Evolutionary conservation across 1,140 invertebrate species (phyloP).

Genomic region (Danaus melanippus): DNA sequence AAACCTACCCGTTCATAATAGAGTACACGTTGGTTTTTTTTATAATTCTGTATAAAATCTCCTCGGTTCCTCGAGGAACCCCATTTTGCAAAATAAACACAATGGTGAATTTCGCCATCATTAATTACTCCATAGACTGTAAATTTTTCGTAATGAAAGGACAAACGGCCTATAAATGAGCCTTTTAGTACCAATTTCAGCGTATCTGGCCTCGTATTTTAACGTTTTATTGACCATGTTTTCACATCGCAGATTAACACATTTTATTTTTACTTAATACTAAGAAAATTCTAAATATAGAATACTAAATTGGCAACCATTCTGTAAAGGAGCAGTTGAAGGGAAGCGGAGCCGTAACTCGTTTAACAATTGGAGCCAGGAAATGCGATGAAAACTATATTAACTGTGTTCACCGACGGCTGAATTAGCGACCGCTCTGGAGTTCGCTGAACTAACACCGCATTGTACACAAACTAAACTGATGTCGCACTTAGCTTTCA

Average conservation of each 20-base stretch:
- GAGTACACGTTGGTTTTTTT: no score
- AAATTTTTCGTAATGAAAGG: conserved; percentile 11
- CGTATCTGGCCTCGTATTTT: no score
- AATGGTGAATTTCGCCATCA: conserved; percentile 2
- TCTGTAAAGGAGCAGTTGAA: conserved; percentile 7
- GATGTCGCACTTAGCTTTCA: no score
- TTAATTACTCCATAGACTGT: conserved; percentile 15
- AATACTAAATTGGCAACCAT: background rate
- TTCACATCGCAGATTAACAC: conserved; percentile 5
- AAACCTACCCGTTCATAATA: no score
- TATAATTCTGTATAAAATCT: no score
- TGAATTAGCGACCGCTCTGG: conserved; percentile 14
- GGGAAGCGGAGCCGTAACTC: conserved; percentile 11
- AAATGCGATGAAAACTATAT: conserved; percentile 11
- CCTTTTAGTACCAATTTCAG: conserved; percentile 12
- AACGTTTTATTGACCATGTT: no score
- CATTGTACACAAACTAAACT: conserved; percentile 10
- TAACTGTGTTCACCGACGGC: conserved; percentile 12
- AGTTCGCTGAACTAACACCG: conserved; percentile 9
- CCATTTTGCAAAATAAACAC: no score
- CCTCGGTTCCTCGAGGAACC: no score
- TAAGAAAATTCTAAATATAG: conserved; percentile 3
- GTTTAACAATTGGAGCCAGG: conserved; percentile 12
- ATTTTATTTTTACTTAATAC: conserved; percentile 10
- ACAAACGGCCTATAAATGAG: conserved; percentile 9